Evolutionary conservation across 2,113 vertebrate genomes (phyloP).

Genomic region (Lates calcarifer): DNA sequence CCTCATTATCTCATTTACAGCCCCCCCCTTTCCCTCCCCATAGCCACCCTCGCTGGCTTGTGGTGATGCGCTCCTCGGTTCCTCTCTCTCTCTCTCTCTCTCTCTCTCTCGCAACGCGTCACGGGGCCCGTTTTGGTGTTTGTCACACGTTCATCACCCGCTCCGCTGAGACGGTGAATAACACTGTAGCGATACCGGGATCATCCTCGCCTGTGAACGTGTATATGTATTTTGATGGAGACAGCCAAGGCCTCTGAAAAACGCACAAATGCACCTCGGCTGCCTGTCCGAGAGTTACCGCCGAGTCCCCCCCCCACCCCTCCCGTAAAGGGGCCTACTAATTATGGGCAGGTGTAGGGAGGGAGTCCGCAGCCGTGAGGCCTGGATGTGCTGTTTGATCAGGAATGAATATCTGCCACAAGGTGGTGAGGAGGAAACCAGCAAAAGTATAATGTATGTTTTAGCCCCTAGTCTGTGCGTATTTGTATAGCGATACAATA

Average conservation of each 20-base stretch:
- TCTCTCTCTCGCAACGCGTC: slow-evolving; percentile 61
- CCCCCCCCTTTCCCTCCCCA: not conserved
- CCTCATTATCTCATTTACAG: slow-evolving; percentile 45
- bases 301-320: no score
- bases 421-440: not conserved
- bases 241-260: slow-evolving; percentile 45
- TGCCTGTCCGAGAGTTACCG: slow-evolving; percentile 21
- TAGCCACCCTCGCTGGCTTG: slow-evolving; percentile 51
- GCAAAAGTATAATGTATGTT: not conserved
- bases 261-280: slow-evolving; percentile 11
- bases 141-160: slow-evolving; percentile 60
- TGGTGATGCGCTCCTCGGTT: slow-evolving; percentile 77
- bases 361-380: slow-evolving; percentile 36
- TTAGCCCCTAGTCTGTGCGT: not conserved
- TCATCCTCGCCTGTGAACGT: slow-evolving; percentile 7
- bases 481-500: not conserved
- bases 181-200: not conserved
- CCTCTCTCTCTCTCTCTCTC: no score
- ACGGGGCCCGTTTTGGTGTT: slow-evolving; percentile 61
- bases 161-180: slow-evolving; percentile 44
- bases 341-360: slow-evolving; percentile 58
- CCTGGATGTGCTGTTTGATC: slow-evolving; percentile 6
- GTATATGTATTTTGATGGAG: no score
- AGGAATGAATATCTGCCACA: slow-evolving; percentile 31
- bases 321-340: slow-evolving; percentile 50